A percentile compares a stretch with the other conserved stretches of the same genome.
Conservation (phyloP, 2,113 vertebrate genomes). For the Saimiri boliviensis region DNA sequence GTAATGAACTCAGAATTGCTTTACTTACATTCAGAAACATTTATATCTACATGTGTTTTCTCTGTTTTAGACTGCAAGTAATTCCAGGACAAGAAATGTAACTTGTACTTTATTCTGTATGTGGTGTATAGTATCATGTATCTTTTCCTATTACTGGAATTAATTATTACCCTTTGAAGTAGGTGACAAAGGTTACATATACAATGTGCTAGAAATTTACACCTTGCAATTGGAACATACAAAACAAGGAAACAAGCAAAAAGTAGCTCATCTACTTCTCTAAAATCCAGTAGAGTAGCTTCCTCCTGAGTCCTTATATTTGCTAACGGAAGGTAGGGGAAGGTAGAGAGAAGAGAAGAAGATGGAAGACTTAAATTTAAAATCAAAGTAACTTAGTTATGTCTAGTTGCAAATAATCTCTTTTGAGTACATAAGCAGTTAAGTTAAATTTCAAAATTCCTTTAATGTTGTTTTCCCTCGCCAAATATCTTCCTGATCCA, state of each 20-base stretch:
- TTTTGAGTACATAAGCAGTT: neutral
- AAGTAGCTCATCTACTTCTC: neutral
- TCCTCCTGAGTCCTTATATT: neutral
- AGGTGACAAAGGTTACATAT: neutral
- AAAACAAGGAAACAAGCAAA: neutral
- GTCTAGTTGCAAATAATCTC: neutral
- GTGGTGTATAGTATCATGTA: neutral
- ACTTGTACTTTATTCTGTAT: neutral
- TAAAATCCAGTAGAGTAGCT: neutral
- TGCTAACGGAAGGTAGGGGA: neutral
- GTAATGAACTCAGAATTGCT: constrained; percentile 33
- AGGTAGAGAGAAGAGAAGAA: neutral
- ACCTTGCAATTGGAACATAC: neutral
- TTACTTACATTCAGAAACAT: constrained; percentile 25
- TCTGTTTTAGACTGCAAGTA: constrained; percentile 35
- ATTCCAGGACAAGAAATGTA: neutral
- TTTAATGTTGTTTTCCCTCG: neutral
- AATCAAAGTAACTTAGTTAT: neutral
- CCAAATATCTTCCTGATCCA: neutral
- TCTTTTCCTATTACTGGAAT: neutral
- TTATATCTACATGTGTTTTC: neutral
- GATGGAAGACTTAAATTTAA: neutral
- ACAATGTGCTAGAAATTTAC: neutral
- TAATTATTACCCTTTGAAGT: neutral
- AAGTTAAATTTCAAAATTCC: neutral